These are phyloP conservation scores for Notamacropus eugenii DNA, from an alignment of 2,797 vertebrate species.

Conservation along the genomic window DNA sequence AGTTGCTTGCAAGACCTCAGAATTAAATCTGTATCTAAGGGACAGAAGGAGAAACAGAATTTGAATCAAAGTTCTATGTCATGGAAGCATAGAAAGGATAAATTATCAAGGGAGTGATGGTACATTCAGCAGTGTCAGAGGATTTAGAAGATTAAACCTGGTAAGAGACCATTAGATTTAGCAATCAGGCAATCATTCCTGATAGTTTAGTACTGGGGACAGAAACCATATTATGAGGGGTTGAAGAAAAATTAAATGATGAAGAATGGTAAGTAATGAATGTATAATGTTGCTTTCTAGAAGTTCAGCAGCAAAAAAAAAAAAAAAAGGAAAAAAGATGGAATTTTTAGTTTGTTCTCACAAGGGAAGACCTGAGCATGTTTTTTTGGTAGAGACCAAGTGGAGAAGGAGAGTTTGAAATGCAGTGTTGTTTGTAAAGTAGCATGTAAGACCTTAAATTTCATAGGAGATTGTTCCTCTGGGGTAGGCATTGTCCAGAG, in stretches of 20 bases:
- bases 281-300: neutral
- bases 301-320: neutral
- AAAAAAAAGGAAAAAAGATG: neutral
- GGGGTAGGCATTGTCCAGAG: neutral
- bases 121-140: neutral
- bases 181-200: neutral
- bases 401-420: neutral
- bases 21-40: neutral
- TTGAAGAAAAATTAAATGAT: neutral
- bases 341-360: neutral
- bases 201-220: neutral
- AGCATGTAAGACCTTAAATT: neutral
- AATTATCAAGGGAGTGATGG: neutral
- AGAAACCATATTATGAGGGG: neutral
- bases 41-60: neutral
- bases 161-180: neutral
- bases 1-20: neutral
- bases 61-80: neutral
- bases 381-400: neutral
- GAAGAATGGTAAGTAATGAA: neutral
- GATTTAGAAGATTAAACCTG: neutral
- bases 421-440: conserved; percentile 3
- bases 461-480: conserved; percentile 35
- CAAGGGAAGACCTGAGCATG: neutral
- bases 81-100: neutral